Conservation (phyloP, 1,140 invertebrate species). For the Camponotus floridanus region DNA sequence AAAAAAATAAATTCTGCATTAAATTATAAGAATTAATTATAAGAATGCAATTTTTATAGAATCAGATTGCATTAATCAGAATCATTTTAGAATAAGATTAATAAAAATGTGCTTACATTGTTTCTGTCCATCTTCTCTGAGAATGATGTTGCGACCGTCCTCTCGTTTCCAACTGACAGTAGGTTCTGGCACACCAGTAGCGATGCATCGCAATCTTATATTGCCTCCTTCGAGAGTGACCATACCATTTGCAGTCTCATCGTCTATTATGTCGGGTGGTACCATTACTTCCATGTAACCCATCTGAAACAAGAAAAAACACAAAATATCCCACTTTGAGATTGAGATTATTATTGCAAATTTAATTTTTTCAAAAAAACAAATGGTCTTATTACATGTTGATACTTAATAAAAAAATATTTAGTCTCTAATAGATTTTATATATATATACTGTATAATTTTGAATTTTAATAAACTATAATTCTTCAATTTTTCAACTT, state of each 20-base stretch:
- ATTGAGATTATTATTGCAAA: neutral
- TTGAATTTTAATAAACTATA: neutral
- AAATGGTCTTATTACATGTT: neutral
- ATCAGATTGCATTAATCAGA: neutral
- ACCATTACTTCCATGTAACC: conserved; percentile 94
- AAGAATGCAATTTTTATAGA: neutral
- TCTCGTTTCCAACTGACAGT: conserved; percentile 93
- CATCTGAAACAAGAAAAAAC: conserved; percentile 87
- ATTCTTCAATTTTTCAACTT: neutral
- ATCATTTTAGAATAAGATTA: neutral
- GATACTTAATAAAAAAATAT: neutral
- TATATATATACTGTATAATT: neutral
- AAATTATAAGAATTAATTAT: neutral
- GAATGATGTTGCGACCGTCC: conserved; percentile 90
- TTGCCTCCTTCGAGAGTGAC: conserved; percentile 90
- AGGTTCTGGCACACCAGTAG: conserved; percentile 93
- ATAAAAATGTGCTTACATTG: conserved; percentile 86
- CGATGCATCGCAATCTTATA: conserved; percentile 91
- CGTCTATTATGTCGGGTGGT: conserved; percentile 92
- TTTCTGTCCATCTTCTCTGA: conserved; percentile 90
- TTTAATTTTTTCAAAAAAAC: neutral
- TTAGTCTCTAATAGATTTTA: neutral
- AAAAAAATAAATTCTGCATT: neutral
- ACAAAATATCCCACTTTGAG: neutral
- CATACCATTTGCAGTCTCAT: conserved; percentile 84